These are phyloP conservation scores for Syritta pipiens DNA, from an alignment of 2,888 invertebrate genomes.

Conservation along the genomic window DNA sequence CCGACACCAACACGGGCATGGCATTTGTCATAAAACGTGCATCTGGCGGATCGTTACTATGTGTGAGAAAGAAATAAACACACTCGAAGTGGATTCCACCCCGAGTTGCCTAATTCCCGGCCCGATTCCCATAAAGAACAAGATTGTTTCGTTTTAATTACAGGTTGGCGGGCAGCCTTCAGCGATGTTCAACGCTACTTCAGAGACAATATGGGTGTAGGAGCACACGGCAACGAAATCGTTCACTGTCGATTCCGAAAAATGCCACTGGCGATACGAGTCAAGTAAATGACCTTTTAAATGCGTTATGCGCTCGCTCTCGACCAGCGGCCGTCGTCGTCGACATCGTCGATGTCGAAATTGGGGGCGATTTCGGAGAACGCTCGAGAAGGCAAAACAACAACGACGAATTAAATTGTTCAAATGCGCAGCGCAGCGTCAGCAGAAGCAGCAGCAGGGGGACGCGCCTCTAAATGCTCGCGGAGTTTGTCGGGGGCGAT, in stretches of 20 bases:
- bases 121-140: conserved; percentile 67
- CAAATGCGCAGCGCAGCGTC: conserved; percentile 51
- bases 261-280: conserved; percentile 68
- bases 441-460: conserved; percentile 5
- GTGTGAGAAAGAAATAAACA: conserved; percentile 67
- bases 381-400: conserved; percentile 48
- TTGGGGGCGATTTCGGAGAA: conserved; percentile 69
- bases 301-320: conserved; percentile 57
- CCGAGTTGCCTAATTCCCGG: conserved; percentile 64
- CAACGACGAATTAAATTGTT: conserved; percentile 65
- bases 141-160: conserved; percentile 69
- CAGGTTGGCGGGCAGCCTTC: conserved; percentile 55
- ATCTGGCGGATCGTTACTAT: conserved; percentile 51
- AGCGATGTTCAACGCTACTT: conserved; percentile 67
- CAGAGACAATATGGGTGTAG: conserved; percentile 70
- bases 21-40: conserved; percentile 69
- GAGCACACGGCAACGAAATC: conserved; percentile 62
- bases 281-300: conserved; percentile 69
- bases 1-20: background rate
- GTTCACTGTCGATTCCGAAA: conserved; percentile 68
- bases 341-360: conserved; percentile 56
- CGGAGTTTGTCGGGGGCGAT: conserved; percentile 68
- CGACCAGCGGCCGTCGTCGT: background rate
- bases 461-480: conserved; percentile 62
- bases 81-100: conserved; percentile 61